These are phyloP conservation scores for Brachionus paranguensis DNA, from an alignment of 1,140 invertebrate species.

Conservation along the genomic window DNA sequence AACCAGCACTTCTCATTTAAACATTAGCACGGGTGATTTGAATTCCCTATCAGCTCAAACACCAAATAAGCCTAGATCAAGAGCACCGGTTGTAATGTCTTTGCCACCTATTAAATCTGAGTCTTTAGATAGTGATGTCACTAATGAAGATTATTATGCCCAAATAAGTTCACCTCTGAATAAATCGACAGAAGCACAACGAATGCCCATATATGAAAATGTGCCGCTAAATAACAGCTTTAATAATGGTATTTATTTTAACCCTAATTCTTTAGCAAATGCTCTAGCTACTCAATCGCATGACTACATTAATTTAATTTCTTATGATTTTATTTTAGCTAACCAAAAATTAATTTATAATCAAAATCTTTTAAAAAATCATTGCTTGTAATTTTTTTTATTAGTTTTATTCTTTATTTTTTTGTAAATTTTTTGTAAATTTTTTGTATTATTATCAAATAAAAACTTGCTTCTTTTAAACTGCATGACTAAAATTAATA, in stretches of 20 bases:
- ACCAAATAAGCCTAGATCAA: conserved; percentile 8
- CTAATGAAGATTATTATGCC: conserved; percentile 1
- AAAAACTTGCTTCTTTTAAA: neutral
- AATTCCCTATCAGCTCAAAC: neutral
- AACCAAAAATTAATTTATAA: neutral
- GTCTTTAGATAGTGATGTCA: neutral
- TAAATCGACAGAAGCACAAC: neutral
- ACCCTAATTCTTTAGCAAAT: neutral
- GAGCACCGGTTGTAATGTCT: neutral
- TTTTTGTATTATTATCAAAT: neutral
- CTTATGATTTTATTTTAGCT: conserved; percentile 15
- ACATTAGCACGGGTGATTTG: conserved; percentile 17
- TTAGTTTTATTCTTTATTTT: neutral
- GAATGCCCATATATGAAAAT: neutral
- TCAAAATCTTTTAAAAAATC: neutral
- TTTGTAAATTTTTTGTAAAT: neutral
- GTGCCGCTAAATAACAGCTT: neutral
- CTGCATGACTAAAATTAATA: neutral
- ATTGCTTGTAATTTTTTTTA: neutral
- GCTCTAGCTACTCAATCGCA: neutral
- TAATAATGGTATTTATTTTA: conserved; percentile 37
- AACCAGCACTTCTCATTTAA: neutral
- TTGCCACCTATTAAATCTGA: conserved; percentile 9
- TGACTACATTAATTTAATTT: neutral
- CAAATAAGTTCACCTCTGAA: neutral